Evolutionary conservation across 2,888 invertebrate genomes (phyloP).

Genomic region (Corythucha ciliata): DNA sequence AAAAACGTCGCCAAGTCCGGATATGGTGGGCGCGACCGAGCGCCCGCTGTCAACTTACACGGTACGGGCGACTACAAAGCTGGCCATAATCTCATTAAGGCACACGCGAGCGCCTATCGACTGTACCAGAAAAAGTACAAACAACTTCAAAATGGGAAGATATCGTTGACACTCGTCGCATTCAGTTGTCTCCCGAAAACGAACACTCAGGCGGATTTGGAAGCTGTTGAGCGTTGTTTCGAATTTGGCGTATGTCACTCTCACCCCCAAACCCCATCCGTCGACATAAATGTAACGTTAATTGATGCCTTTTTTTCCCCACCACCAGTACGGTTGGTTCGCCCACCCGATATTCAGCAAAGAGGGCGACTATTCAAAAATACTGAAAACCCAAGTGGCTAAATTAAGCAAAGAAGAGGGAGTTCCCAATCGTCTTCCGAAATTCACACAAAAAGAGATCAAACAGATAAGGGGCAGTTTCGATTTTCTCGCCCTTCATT

Average conservation of each 20-base stretch:
- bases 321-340: constrained; percentile 32
- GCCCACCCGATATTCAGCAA: constrained; percentile 38
- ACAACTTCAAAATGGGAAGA: constrained; percentile 48
- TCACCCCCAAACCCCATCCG: too few species aligned
- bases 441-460: too few species aligned
- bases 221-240: constrained; percentile 29
- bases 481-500: too few species aligned
- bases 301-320: too few species aligned
- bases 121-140: constrained; percentile 45
- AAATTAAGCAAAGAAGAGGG: too few species aligned
- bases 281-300: too few species aligned
- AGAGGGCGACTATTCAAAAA: constrained; percentile 45
- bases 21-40: constrained; percentile 44
- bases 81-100: constrained; percentile 42
- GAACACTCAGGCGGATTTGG: constrained; percentile 26
- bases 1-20: constrained; percentile 48
- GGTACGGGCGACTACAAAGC: constrained; percentile 40
- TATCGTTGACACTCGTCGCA: too few species aligned
- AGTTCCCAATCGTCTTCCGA: too few species aligned
- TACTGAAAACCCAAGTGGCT: too few species aligned
- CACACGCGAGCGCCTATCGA: constrained; percentile 45
- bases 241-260: constrained; percentile 30
- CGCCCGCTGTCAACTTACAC: constrained; percentile 44
- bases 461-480: too few species aligned
- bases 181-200: constrained; percentile 29